These are phyloP conservation scores for Dasyprocta punctata DNA, from an alignment of 2,113 vertebrate genomes.

Conservation along the genomic window DNA sequence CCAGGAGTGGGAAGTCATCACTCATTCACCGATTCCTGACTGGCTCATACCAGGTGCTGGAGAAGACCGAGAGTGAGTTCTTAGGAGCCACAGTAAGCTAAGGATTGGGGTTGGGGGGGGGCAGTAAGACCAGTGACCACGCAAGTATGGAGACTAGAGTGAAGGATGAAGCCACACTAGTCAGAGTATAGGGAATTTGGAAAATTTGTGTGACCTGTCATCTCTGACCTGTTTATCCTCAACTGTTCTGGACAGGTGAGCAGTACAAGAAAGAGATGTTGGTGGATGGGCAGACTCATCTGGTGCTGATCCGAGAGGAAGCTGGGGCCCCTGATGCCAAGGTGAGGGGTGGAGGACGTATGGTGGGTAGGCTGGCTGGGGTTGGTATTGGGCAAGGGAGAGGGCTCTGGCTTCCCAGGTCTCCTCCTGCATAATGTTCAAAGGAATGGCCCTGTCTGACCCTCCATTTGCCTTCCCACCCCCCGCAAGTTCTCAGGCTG, in stretches of 20 bases:
- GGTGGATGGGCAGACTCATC: conserved; percentile 95
- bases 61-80: conserved; percentile 93
- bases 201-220: not conserved
- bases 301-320: conserved; percentile 96
- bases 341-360: conserved; percentile 80
- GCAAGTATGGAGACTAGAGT: not conserved
- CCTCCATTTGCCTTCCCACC: not conserved
- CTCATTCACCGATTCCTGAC: conserved; percentile 97
- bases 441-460: conserved; percentile 57
- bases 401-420: not conserved
- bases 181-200: not conserved
- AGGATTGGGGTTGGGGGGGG: not conserved
- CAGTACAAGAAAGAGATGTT: conserved; percentile 96
- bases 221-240: not conserved
- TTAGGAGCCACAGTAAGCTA: accelerated
- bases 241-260: conserved; percentile 86
- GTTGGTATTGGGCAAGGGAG: not conserved
- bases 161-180: not conserved
- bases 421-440: not conserved
- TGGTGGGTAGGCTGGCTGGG: not conserved
- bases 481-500: conserved; percentile 93
- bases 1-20: conserved; percentile 93
- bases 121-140: not conserved
- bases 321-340: conserved; percentile 91
- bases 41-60: conserved; percentile 92